phyloP scores from a whole-genome alignment of 2,888 invertebrate species.

The Pasiphila rectangulata region DNA sequence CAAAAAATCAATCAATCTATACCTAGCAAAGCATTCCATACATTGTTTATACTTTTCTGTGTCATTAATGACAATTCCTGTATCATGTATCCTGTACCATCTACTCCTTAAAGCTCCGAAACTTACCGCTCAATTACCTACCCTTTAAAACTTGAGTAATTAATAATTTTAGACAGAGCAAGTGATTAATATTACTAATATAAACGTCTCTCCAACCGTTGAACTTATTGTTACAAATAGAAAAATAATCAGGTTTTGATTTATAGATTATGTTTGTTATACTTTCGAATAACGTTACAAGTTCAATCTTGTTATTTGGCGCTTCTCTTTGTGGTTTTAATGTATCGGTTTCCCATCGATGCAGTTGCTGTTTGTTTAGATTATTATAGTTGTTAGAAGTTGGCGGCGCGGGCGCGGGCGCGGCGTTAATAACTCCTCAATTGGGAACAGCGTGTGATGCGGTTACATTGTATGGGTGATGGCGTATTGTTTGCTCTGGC shows the following conservation, averaged over 20 bases:
- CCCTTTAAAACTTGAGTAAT: neutral
- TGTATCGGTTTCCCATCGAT: conserved; percentile 18
- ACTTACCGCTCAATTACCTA: neutral
- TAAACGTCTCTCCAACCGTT: conserved; percentile 15
- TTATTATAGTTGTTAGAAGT: conserved; percentile 45
- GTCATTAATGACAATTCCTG: too few species aligned
- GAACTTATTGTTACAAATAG: conserved; percentile 12
- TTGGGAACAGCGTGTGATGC: conserved; percentile 52
- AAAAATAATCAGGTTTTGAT: conserved; percentile 2
- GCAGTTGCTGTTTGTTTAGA: conserved; percentile 37
- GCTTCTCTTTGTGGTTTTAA: conserved; percentile 5
- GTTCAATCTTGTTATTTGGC: neutral
- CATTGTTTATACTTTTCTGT: too few species aligned
- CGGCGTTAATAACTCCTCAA: conserved; percentile 64
- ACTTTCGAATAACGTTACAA: neutral
- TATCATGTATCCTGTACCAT: too few species aligned
- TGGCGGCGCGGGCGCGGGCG: conserved; percentile 45
- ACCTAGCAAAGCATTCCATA: neutral
- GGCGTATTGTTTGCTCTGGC: conserved; percentile 5
- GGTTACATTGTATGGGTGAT: conserved; percentile 12
- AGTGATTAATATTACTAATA: conserved; percentile 19
- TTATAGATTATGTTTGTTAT: neutral
- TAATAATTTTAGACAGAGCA: conserved; percentile 7
- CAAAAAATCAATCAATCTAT: too few species aligned
- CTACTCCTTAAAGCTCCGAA: neutral